These are phyloP conservation scores for Lamellibrachia columna DNA, from an alignment of 2,888 invertebrate species.

Conservation along the genomic window DNA sequence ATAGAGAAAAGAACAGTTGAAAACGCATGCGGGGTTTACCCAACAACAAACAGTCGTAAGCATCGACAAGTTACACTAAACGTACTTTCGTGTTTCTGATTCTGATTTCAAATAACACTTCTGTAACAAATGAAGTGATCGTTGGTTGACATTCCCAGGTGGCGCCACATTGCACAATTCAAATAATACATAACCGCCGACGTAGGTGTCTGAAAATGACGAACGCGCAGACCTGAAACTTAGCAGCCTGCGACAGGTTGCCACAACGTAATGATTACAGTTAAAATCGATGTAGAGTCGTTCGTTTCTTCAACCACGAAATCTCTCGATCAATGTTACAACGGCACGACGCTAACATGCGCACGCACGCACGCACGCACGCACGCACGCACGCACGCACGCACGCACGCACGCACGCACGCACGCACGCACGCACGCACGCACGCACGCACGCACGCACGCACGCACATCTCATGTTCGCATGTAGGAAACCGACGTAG, in stretches of 20 bases:
- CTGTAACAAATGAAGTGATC: not conserved
- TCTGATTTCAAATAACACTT: not conserved
- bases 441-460: not conserved
- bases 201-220: not conserved
- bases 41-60: not conserved
- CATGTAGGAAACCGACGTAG: not conserved
- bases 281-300: too few relatives aligned
- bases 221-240: not conserved
- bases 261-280: not conserved
- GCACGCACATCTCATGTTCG: not conserved
- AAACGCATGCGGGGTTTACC: not conserved
- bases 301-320: too few relatives aligned
- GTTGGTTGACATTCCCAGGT: not conserved
- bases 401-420: not conserved
- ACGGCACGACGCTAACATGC: not conserved
- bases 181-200: not conserved
- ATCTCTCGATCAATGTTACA: not conserved
- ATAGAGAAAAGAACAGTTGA: not conserved
- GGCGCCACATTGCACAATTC: not conserved
- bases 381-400: slow-evolving; percentile 17
- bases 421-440: not conserved
- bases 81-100: not conserved
- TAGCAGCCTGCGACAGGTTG: not conserved
- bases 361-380: not conserved
- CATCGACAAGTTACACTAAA: not conserved